Conservation (phyloP, 2,888 invertebrate species). For the Sylvicola cinctus region DNA sequence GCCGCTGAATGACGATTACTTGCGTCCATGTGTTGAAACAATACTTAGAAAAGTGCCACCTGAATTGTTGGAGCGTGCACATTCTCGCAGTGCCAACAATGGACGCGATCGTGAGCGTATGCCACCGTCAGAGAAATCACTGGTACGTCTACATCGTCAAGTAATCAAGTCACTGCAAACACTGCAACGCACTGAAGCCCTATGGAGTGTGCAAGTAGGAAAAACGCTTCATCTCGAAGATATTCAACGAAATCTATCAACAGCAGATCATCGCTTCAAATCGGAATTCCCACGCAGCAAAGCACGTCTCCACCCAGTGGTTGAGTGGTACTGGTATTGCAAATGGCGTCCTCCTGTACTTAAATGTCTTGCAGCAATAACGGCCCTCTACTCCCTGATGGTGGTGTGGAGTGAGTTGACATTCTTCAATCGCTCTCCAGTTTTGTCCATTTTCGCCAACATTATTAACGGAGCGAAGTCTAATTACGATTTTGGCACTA, state of each 20-base stretch:
- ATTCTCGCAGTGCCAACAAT: conserved; percentile 29
- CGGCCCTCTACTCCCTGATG: conserved; percentile 61
- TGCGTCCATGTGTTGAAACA: conserved; percentile 65
- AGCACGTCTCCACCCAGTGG: conserved; percentile 37
- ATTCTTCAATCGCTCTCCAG: conserved; percentile 83
- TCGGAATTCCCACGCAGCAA: conserved; percentile 39
- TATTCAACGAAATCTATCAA: conserved; percentile 48
- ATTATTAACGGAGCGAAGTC: conserved; percentile 64
- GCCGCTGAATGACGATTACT: conserved; percentile 44
- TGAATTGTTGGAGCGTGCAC: conserved; percentile 51
- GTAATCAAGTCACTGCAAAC: conserved; percentile 82
- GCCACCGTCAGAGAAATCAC: conserved; percentile 59
- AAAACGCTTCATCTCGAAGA: conserved; percentile 73
- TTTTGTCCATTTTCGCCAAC: conserved; percentile 90
- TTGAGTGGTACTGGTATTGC: conserved; percentile 97
- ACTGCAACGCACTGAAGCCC: conserved; percentile 82
- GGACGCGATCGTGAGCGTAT: conserved; percentile 37
- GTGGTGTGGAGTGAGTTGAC: conserved; percentile 99
- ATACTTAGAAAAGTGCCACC: conserved; percentile 74
- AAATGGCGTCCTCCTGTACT: conserved; percentile 54
- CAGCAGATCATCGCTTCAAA: conserved; percentile 35
- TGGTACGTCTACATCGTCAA: conserved; percentile 80
- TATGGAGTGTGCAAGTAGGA: conserved; percentile 74
- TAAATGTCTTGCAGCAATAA: conserved; percentile 46
- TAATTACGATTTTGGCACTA: conserved; percentile 79